Evolutionary conservation across 2,888 invertebrate species (phyloP).

Genomic region (Leucoptera coffeella): DNA sequence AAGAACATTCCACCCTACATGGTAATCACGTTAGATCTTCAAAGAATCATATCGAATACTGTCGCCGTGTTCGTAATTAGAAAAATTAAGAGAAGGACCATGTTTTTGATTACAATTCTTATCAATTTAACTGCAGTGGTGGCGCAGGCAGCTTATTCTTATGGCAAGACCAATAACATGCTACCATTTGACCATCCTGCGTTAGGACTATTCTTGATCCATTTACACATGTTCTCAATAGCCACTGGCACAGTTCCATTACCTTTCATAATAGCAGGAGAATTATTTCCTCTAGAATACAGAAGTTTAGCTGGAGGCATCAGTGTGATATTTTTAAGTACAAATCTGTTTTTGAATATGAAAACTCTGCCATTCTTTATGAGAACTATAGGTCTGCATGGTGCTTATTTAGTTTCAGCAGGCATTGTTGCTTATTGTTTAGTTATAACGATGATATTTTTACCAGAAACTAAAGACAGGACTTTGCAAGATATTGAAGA

Average conservation of each 20-base stretch:
- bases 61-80: slow-evolving; percentile 24
- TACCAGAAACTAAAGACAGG: slow-evolving; percentile 28
- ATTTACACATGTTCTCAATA: slow-evolving; percentile 42
- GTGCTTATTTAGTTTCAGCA: slow-evolving; percentile 21
- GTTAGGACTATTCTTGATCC: slow-evolving; percentile 18
- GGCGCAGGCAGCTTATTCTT: slow-evolving; percentile 17
- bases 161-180: slow-evolving; percentile 12
- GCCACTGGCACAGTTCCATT: slow-evolving; percentile 55
- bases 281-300: slow-evolving; percentile 55
- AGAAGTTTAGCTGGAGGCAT: slow-evolving; percentile 49
- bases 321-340: slow-evolving; percentile 20
- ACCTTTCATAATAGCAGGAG: slow-evolving; percentile 64
- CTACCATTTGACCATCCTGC: slow-evolving; percentile 16
- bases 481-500: slow-evolving; percentile 29
- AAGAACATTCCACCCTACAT: slow-evolving; percentile 12
- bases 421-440: slow-evolving; percentile 18
- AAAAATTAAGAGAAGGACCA: slow-evolving; percentile 23
- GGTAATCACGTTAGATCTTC: slow-evolving; percentile 22
- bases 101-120: slow-evolving; percentile 17
- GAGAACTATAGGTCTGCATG: slow-evolving; percentile 16
- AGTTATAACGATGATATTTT: slow-evolving; percentile 15
- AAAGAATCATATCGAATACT: slow-evolving; percentile 23
- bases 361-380: slow-evolving; percentile 21
- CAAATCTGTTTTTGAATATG: slow-evolving; percentile 19
- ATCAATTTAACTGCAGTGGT: slow-evolving; percentile 18